phyloP scores from a whole-genome alignment of 2,888 invertebrate genomes.

The Macrophya alboannulata region DNA sequence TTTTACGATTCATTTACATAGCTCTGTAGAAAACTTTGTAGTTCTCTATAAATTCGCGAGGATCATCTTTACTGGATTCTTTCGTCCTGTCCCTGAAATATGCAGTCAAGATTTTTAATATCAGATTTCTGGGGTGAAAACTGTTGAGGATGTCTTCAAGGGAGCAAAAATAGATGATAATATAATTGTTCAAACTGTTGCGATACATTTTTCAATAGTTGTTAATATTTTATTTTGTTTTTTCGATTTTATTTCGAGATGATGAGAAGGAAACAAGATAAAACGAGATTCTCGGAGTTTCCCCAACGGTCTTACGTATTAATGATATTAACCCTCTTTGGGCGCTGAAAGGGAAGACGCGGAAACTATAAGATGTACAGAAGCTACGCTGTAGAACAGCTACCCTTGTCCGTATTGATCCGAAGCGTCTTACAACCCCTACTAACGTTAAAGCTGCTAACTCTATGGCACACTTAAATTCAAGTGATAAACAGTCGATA shows the following conservation, averaged over 20 bases:
- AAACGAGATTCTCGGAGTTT: background rate
- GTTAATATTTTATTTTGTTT: background rate
- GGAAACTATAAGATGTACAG: constrained; percentile 45
- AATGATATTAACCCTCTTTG: constrained; percentile 56
- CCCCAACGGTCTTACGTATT: constrained; percentile 42
- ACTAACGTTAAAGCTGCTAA: background rate
- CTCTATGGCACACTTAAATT: background rate
- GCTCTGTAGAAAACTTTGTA: background rate
- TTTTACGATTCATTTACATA: background rate
- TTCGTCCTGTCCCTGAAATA: background rate
- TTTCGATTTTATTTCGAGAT: background rate
- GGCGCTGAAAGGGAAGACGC: constrained; percentile 16
- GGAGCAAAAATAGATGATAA: background rate
- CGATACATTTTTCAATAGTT: background rate
- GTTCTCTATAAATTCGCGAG: background rate
- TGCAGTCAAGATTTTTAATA: background rate
- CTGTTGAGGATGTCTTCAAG: background rate
- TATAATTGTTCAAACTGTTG: background rate
- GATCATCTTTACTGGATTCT: background rate
- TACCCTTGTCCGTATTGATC: constrained; percentile 48
- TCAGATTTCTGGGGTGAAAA: background rate
- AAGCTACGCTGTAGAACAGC: background rate
- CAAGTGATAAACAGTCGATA: background rate
- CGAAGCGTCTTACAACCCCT: constrained; percentile 15
- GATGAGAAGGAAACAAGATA: background rate